Conservation (phyloP, 2,113 vertebrate species). For the Accipiter cooperii region DNA sequence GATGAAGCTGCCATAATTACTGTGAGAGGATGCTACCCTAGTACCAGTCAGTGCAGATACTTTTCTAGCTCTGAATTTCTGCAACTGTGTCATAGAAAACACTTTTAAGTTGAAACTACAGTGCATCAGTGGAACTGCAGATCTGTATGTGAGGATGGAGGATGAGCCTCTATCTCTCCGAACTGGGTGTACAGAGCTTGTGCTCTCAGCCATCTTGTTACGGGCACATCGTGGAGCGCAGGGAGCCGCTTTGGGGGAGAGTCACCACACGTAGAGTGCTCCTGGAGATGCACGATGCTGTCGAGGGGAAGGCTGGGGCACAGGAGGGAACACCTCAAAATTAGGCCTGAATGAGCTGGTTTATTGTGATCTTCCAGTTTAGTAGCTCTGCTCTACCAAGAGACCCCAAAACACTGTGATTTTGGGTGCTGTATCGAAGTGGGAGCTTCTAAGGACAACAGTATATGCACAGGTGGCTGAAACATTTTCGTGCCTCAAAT, state of each 20-base stretch:
- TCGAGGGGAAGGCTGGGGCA: not conserved
- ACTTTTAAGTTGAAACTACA: not conserved
- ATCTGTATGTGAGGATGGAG: not conserved
- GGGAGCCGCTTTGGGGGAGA: not conserved
- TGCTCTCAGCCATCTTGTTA: not conserved
- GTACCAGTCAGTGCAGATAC: not conserved
- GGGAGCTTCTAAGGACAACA: not conserved
- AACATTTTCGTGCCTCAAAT: rapidly evolving
- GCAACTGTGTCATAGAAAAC: not conserved
- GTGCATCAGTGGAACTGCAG: not conserved
- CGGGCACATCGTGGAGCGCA: rapidly evolving
- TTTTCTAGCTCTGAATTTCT: not conserved
- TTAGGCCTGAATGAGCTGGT: not conserved
- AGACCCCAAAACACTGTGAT: not conserved
- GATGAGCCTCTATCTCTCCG: rapidly evolving
- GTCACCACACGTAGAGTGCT: rapidly evolving
- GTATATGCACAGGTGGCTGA: not conserved
- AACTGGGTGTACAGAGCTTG: not conserved
- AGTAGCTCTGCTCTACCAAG: not conserved
- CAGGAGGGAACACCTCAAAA: not conserved
- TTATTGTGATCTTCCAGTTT: not conserved
- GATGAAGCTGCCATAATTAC: not conserved
- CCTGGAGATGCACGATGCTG: not conserved
- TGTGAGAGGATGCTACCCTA: rapidly evolving
- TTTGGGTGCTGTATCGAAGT: not conserved